phyloP scores from a whole-genome alignment of 2,113 vertebrate species.

The Tetrax tetrax region DNA sequence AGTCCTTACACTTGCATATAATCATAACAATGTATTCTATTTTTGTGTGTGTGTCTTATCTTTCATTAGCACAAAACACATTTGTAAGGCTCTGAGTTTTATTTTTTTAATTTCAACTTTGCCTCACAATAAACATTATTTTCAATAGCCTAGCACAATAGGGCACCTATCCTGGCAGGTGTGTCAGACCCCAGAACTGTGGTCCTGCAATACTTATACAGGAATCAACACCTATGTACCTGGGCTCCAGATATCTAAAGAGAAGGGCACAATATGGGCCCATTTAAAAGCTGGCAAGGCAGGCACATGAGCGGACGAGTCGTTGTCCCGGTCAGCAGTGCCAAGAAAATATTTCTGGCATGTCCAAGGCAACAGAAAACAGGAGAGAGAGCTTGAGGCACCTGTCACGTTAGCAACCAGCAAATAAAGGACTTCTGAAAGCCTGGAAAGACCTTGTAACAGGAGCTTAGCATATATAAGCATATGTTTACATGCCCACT shows the following conservation, averaged over 20 bases:
- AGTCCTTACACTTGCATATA: background rate
- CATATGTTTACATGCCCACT: background rate
- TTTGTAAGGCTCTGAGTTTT: background rate
- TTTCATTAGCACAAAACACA: background rate
- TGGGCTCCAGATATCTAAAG: background rate
- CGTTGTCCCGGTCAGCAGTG: fast-evolving
- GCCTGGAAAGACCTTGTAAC: background rate
- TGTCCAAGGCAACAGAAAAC: background rate
- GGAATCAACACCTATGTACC: background rate
- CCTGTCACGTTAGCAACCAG: background rate
- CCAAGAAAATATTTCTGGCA: background rate
- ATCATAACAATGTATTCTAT: background rate
- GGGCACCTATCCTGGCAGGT: background rate
- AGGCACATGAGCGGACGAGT: background rate
- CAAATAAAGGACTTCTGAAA: background rate
- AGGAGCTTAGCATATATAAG: background rate
- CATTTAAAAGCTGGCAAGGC: background rate
- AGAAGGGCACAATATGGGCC: background rate
- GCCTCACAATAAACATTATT: background rate
- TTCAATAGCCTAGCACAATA: background rate
- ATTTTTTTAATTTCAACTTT: background rate
- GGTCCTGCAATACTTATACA: background rate
- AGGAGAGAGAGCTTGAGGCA: background rate
- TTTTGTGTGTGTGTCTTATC: background rate
- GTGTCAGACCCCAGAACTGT: background rate